Conservation (phyloP, 2,113 vertebrate species). For the Lethenteron camtschaticum region DNA sequence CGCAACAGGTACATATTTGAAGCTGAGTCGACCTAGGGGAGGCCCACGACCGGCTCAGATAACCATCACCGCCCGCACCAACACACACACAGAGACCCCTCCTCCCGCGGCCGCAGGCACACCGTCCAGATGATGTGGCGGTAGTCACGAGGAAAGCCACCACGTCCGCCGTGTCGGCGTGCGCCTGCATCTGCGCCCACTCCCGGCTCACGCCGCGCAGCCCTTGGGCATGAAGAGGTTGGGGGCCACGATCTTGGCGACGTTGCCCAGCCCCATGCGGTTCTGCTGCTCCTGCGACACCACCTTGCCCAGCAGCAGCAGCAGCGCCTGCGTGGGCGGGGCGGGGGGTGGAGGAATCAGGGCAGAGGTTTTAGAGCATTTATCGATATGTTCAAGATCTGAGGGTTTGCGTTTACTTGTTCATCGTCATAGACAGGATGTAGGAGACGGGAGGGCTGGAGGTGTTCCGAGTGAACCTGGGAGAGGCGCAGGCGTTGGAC, state of each 20-base stretch:
- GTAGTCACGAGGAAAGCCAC: slow-evolving; percentile 53
- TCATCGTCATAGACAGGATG: too few relatives aligned
- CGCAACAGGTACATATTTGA: not conserved
- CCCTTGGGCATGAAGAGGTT: slow-evolving; percentile 62
- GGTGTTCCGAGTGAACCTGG: too few relatives aligned
- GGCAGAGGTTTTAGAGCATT: too few relatives aligned
- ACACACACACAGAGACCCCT: slow-evolving; percentile 8
- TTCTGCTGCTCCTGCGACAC: slow-evolving; percentile 42
- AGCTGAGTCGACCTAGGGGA: too few relatives aligned
- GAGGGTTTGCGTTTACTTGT: too few relatives aligned
- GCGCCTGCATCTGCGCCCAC: slow-evolving; percentile 47
- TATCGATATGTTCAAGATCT: too few relatives aligned
- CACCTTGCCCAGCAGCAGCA: slow-evolving; percentile 62
- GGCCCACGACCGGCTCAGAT: not conserved
- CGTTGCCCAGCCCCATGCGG: slow-evolving; percentile 73
- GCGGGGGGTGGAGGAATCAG: too few relatives aligned
- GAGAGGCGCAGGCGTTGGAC: too few relatives aligned
- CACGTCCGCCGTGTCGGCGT: slow-evolving; percentile 40
- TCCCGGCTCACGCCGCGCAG: slow-evolving; percentile 35
- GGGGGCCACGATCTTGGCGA: slow-evolving; percentile 64
- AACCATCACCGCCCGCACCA: not conserved
- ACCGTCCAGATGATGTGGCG: slow-evolving; percentile 71
- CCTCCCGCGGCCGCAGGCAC: not conserved
- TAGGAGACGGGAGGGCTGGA: too few relatives aligned
- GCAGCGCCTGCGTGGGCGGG: slow-evolving; percentile 28